Base-by-base conservation (phyloP, 2,797 vertebrate genomes). In the Pantherophis vulpinus region DNA sequence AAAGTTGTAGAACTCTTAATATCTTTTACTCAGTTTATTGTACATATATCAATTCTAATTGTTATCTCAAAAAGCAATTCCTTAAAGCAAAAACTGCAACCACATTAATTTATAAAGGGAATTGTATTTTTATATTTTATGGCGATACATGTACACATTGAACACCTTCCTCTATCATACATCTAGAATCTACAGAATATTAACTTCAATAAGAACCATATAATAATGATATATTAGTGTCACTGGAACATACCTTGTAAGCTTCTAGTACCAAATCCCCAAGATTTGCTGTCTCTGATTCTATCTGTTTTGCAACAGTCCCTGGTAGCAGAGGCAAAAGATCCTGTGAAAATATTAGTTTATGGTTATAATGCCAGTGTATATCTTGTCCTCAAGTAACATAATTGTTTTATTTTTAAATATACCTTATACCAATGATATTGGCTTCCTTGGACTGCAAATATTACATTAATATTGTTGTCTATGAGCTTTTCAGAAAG, bases 401-500 rank as follows among this genome's bases (percentile, higher is more conserved):
- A n/a, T 2, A 63, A 5, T 47, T 92, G 93, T 83, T 86, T 87
- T 2, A 90, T 20, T 47, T 91, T 95, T 96, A 95, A 96, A 97
- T 97, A 98, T 98, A 99, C 99, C 99, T 99, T 98, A 97, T 99
- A 99, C 99, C 99, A 99, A 97, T 98, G 98, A 98, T 98, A 99
- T 95, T 98, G 98, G 95, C 98, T 98, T 97, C 98, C 98, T 97
- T 99, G 98, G 96, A 99, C 99, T 27, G 99, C 99, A 96, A 99
- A 99, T 95, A 99, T 98, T 93, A 98, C 98, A 97, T 99, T 98
- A 95, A 99, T 98, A 90, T 98, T 97, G 98, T 99, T 99, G 96
- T 99, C 98, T 95, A 99, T 98, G 96, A 99, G 93, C 95, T 99
- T 99, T 94, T 99, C 98, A 90, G 98, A 99, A 93, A 99, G 98